Base-by-base conservation (phyloP, 2,888 invertebrate species). In the Meganola albula region DNA sequence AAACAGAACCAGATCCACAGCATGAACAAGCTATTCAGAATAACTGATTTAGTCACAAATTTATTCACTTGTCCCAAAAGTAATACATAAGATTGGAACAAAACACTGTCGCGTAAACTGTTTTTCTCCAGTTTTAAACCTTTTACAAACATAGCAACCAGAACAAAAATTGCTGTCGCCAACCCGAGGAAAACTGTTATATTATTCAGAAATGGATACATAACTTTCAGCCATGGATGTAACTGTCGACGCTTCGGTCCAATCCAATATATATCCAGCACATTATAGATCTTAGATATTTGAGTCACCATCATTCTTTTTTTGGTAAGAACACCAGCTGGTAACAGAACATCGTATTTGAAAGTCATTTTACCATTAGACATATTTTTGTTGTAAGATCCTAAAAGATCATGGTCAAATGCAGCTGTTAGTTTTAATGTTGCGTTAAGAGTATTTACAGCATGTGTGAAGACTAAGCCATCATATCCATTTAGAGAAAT, bases 1-100 rank as follows among this genome's bases (percentile, higher is more conserved):
- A 74, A 52, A 33, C 70, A 69, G 43, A 63, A 74, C 74, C 74
- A 76, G 42, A 79, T 53, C 78, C 77, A 79, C 9, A 69, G 30
- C 1, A 63, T 34, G 32, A 66, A 70, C 3, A 72, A 43, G 29
- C 24, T 48, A 33, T 76, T 76, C 2, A 60, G 36, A 0, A 69
- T 27, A 36, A 50, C 53, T 10, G 60, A 62, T 18, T 58, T 57
- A 0, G 69, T 63, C 29, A 53, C 40, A 26, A 69, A 65, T 8
- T 52, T 57, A 1, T 57, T 50, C 26, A 44, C 45, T 41, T 74
- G 70, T 1, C 76, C 75, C n/a, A 78, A 40, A 37, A 75, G 67
- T 36, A 75, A 46, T 8, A 53, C 16, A 16, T 20, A 20, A 20
- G 20, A 20, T 20, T 20, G 20, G n/a, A 20, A 20, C 3, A 20